Base-by-base conservation (phyloP, 2,797 vertebrate genomes). In the Syngnathus rostellatus region DNA sequence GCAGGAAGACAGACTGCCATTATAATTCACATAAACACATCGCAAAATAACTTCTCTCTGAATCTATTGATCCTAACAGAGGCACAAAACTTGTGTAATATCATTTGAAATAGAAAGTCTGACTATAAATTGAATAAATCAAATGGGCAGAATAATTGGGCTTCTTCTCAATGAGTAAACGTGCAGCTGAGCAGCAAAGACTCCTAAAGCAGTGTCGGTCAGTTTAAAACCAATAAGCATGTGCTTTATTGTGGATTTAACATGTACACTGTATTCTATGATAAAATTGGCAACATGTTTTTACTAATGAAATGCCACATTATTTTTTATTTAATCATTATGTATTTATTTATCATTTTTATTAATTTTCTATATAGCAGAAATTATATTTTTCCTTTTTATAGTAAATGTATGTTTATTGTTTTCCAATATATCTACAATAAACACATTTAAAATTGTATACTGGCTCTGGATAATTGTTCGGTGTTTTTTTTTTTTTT, bases 11-110 rank as follows among this genome's bases (percentile, higher is more conserved):
- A 72, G 73, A 69, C 74, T 72, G 63, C 70, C 68, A 86, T 89
- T 87, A 85, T 89, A 83, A 85, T 71, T 71, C 87, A 77, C 63
- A 78, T 63, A 82, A 84, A 84, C 72, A 84, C 77, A 62, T 67
- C 37, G 43, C 73, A 74, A 82, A 78, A 79, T 75, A 77, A 80
- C 81, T 88, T 86, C 64, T 70, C 66, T 68, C 64, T 72, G 82
- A 83, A 79, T 83, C 80, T 80, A 85, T 77, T 85, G 80, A 83
- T 83, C 77, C 81, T 83, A 75, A 73, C 70, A 48, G 76, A 60
- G 77, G 79, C 68, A 68, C 68, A 40, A 55, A 63, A 61, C 39
- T 21, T 66, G 71, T n/a, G 37, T 72, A 63, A 66, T 67, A 62
- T 65, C 70, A 68, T 81, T 81, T 77, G 38, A 66, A 72, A 75